These are phyloP conservation scores for Brachylomia viminalis DNA, from an alignment of 2,888 invertebrate genomes.

Conservation along the genomic window DNA sequence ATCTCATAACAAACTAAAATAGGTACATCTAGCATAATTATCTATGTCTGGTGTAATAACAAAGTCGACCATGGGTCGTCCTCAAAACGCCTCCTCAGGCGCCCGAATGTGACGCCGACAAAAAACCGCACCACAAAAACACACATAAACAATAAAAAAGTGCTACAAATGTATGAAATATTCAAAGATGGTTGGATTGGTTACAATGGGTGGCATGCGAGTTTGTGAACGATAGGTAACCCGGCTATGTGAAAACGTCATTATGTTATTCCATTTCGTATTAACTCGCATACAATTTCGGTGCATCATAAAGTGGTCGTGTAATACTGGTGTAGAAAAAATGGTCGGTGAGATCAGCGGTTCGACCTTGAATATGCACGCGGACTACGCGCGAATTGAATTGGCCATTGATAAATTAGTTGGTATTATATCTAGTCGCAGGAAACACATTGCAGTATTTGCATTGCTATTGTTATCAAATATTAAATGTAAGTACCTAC, in stretches of 20 bases:
- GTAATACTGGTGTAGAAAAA: constrained; percentile 82
- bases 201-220: constrained; percentile 73
- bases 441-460: constrained; percentile 15
- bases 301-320: constrained; percentile 74
- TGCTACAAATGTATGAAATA: constrained; percentile 78
- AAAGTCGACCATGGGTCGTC: constrained; percentile 67
- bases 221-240: constrained; percentile 71
- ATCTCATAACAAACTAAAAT: constrained; percentile 3
- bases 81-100: constrained; percentile 75
- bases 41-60: constrained; percentile 49
- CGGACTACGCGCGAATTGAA: constrained; percentile 75
- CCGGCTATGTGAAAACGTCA: constrained; percentile 63
- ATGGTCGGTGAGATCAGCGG: constrained; percentile 86
- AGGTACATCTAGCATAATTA: constrained; percentile 27
- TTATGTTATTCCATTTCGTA: constrained; percentile 45
- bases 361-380: constrained; percentile 81
- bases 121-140: constrained; percentile 75
- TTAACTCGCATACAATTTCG: constrained; percentile 54
- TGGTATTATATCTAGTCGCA: constrained; percentile 10
- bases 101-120: constrained; percentile 80
- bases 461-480: constrained; percentile 3
- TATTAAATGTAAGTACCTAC: not conserved
- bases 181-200: constrained; percentile 77
- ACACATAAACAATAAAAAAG: constrained; percentile 64
- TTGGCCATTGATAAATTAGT: constrained; percentile 75